Percentiles rank a stretch among this genome's conserved stretches.
phyloP scores from a whole-genome alignment of 1,140 invertebrate species.

The Eulimnadia texana region DNA sequence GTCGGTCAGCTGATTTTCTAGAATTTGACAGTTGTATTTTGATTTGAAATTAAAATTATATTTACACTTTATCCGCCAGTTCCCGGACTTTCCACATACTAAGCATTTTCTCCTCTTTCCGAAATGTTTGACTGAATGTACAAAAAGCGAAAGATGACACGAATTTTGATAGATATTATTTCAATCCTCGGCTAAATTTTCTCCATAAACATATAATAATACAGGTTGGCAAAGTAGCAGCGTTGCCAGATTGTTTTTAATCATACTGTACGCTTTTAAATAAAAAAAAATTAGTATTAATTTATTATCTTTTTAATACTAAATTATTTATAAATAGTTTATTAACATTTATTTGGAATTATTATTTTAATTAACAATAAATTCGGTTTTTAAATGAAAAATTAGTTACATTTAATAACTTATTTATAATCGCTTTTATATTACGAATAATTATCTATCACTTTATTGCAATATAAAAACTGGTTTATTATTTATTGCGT shows the following conservation, averaged over 20 bases:
- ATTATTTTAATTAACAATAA: not conserved
- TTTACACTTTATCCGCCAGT: slow-evolving; percentile 87
- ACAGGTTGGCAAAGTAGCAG: not conserved
- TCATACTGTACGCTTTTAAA: not conserved
- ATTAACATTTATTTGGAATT: not conserved
- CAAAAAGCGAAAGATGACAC: not conserved
- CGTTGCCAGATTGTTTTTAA: not conserved
- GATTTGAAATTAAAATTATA: slow-evolving; percentile 15
- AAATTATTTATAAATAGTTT: too few relatives aligned
- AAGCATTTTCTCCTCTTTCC: slow-evolving; percentile 10
- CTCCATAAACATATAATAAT: not conserved
- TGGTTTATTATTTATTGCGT: too few relatives aligned
- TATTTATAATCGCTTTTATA: not conserved
- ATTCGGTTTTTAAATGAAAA: not conserved
- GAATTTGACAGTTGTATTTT: slow-evolving; percentile 20
- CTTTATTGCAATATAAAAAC: not conserved
- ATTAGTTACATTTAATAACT: not conserved
- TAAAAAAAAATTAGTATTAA: not conserved
- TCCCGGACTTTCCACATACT: slow-evolving; percentile 76
- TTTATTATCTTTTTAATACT: not conserved
- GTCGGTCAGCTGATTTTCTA: not conserved
- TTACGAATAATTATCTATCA: not conserved
- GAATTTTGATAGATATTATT: not conserved
- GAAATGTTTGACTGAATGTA: not conserved
- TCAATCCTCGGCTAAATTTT: not conserved